Evolutionary conservation across 2,888 invertebrate genomes (phyloP), one percentile per base, ranked within the genome.

Genomic region (Drosophila limbata): DNA sequence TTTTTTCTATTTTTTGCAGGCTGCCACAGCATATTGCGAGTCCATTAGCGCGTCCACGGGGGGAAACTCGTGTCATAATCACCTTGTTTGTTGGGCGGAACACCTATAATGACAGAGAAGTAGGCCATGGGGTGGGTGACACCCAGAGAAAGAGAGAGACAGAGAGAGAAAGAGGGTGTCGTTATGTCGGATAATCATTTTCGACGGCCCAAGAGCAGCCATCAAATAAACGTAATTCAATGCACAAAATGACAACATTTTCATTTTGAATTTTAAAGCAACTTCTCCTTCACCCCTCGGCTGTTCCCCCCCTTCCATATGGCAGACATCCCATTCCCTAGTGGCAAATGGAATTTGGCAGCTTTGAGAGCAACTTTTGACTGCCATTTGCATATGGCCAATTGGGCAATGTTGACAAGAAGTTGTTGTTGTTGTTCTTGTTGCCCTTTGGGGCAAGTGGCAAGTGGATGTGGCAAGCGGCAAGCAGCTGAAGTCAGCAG

Each of bases 191-290:
- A 83, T 83, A 83, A 86, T 86, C 83, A 84, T 81, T 84, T 75
- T 55, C 65, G 66, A 47, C 55, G 53, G 66, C 31, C 21, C 45
- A 21, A 44, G 53, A 51, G 62, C 55, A 64, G 77, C 68, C 86
- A 80, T 86, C 81, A 84, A 81, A 86, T 84, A 86, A 86, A 86
- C 77, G 87, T 84, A 84, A 84, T 86, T 86, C 81, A 84, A 86
- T 86, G 87, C 87, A 72, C 86, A 81, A 84, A 86, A 84, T 84
- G 87, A 84, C 84, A 84, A 86, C 74, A 84, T 81, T 86, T 81
- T 74, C 81, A 75, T 86, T 84, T 86, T 78, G 77, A 77, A 64
- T 76, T 74, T 69, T 63, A 25, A 48, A 60, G 57, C 47, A 37
- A 48, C 21, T 33, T 47, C 35, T 15, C 10, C 11, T 4, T 5